These are phyloP conservation scores for Drosophila miranda DNA, from an alignment of 1,140 invertebrate genomes.

Conservation along the genomic window DNA sequence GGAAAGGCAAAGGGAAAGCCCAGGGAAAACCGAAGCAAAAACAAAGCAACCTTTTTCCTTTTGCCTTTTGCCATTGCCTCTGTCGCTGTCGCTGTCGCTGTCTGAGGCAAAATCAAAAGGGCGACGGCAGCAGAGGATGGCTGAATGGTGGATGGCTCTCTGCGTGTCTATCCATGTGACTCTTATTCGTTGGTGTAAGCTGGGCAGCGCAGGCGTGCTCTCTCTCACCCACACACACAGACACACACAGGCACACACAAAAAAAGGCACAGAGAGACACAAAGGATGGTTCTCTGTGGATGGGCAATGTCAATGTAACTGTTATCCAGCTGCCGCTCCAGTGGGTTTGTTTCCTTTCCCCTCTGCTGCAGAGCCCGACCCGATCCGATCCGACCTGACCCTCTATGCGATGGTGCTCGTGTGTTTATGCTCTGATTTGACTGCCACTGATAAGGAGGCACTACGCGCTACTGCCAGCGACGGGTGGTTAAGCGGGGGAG, in stretches of 20 bases:
- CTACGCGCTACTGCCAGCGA: slow-evolving; percentile 28
- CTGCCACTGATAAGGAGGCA: slow-evolving; percentile 79
- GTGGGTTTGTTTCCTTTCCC: slow-evolving; percentile 65
- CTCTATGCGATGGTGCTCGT: slow-evolving; percentile 20
- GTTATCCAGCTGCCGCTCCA: slow-evolving; percentile 78
- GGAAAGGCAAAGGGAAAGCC: slow-evolving; percentile 13
- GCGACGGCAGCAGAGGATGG: slow-evolving; percentile 34
- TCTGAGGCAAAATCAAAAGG: slow-evolving; percentile 41
- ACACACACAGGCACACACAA: neutral
- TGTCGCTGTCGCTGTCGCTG: neutral
- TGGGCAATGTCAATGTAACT: slow-evolving; percentile 78
- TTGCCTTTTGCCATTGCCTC: neutral
- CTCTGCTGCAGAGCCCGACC: neutral
- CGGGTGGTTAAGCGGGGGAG: too few species aligned
- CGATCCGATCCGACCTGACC: slow-evolving; percentile 1
- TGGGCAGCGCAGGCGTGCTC: slow-evolving; percentile 54
- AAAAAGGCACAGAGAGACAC: neutral
- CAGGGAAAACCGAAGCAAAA: slow-evolving; percentile 41
- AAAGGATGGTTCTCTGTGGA: slow-evolving; percentile 19
- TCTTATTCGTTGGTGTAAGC: slow-evolving; percentile 49
- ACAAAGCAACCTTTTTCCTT: neutral
- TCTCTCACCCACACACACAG: slow-evolving; percentile 21
- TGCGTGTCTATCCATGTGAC: slow-evolving; percentile 46
- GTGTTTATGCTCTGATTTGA: slow-evolving; percentile 74
- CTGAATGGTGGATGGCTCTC: slow-evolving; percentile 3